Conservation (phyloP, 2,888 invertebrate species). For the Watsonalla cultraria region DNA sequence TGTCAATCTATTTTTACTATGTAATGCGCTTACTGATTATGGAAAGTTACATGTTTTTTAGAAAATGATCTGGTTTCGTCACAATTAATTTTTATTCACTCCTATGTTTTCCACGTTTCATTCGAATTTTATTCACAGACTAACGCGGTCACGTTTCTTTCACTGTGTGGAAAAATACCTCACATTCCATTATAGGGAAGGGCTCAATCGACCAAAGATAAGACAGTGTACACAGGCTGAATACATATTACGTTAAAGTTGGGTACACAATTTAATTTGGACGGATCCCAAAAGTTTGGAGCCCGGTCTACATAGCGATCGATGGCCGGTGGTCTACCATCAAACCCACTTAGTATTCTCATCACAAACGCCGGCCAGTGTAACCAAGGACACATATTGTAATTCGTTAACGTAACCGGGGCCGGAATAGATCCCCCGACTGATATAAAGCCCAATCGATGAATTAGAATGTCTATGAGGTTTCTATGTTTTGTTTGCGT, state of each 20-base stretch:
- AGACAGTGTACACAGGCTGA: constrained; percentile 11
- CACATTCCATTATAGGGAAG: constrained; percentile 1
- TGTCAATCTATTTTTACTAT: not conserved
- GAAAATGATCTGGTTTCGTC: too few species aligned
- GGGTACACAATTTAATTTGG: constrained; percentile 30
- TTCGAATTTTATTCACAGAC: not conserved
- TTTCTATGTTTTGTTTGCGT: constrained; percentile 37
- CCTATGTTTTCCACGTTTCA: not conserved
- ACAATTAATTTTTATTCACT: too few species aligned
- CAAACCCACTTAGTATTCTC: constrained; percentile 58
- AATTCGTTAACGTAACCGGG: constrained; percentile 57
- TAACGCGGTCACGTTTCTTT: not conserved
- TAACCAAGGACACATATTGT: constrained; percentile 69
- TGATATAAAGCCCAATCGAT: constrained; percentile 54
- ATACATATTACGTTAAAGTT: constrained; percentile 11
- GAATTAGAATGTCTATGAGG: constrained; percentile 51
- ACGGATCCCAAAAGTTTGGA: constrained; percentile 19
- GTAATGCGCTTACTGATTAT: too few species aligned
- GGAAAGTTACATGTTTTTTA: too few species aligned
- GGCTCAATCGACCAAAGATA: constrained; percentile 4
- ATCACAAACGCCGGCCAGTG: constrained; percentile 46
- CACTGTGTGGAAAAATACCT: not conserved
- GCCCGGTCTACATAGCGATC: constrained; percentile 26
- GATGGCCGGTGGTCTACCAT: constrained; percentile 58
- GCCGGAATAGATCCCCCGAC: constrained; percentile 63